Evolutionary conservation across 2,797 vertebrate species (phyloP), one percentile per base, ranked within the genome.

Genomic region (Psittacula echo): DNA sequence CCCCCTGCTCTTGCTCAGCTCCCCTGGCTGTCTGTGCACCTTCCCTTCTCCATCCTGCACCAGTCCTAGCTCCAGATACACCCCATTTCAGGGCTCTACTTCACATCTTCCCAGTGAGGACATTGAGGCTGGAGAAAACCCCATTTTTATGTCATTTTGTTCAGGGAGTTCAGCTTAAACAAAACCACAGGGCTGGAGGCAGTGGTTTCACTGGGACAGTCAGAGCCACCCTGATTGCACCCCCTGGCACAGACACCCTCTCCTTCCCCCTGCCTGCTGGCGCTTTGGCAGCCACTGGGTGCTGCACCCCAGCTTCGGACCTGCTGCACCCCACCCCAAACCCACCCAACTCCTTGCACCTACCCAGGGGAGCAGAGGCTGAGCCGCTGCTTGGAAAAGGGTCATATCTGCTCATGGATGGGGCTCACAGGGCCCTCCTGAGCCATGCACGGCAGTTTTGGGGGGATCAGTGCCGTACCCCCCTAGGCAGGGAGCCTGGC

Each of bases 1-100:
- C 29, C 7, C 30, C 8, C 11, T 1, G 1, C 22, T 77, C 51
- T 61, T 3, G 0, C 45, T 17, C 4, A 2, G 29, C 45, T 92
- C 41, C 73, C 2, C 1, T 34, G 32, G 29, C 53, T 14, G 0
- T 71, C 0, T 0, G 14, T 58, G n/a, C 47, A 19, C 44, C 39
- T 68, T n/a, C 14, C 27, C 5, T 29, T 61, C 77, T 73, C 41
- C 45, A 45, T 81, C 44, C 53, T 0, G 0, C 17, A 27, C 20
- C n/a, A 60, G 17, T 44, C 51, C 61, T 44, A 26, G n/a, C 68
- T 80, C 34, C 42, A 77, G 27, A 12, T 42, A 61, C 7, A n/a
- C 27, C 32, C 29, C 1, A 1, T 76, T 88, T 79, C 2, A 2
- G 5, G 27, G 47, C 37, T 56, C 51, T 68, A 18, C 41, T 89